phyloP scores from a whole-genome alignment of 2,113 vertebrate genomes.

The Tenebrosternarchus preto region DNA sequence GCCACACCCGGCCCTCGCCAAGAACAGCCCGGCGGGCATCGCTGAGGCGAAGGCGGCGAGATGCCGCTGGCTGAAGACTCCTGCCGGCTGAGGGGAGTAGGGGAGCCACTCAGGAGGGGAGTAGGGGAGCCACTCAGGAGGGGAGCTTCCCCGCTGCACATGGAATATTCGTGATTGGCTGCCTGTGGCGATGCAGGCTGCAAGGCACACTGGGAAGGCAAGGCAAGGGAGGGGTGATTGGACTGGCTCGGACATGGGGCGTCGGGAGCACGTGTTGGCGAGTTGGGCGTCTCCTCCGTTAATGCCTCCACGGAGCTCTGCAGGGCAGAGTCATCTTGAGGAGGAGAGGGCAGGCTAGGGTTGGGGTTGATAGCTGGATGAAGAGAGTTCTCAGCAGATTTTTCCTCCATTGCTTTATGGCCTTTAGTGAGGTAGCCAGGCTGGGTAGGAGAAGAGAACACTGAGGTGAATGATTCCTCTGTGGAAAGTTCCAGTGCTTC shows the following conservation, averaged over 20 bases:
- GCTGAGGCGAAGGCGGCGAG: slow-evolving; percentile 75
- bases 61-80: slow-evolving; percentile 77
- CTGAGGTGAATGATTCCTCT: background rate
- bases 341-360: background rate
- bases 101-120: slow-evolving; percentile 68
- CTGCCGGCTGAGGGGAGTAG: slow-evolving; percentile 81
- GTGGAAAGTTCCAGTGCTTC: slow-evolving; percentile 48
- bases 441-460: background rate
- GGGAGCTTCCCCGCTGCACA: slow-evolving; percentile 78
- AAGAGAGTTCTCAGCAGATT: slow-evolving; percentile 2
- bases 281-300: slow-evolving; percentile 55
- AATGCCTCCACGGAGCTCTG: slow-evolving; percentile 20
- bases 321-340: background rate
- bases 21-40: slow-evolving; percentile 59
- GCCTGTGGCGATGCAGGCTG: slow-evolving; percentile 44
- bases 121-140: slow-evolving; percentile 58
- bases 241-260: slow-evolving; percentile 73
- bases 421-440: background rate
- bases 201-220: slow-evolving; percentile 85
- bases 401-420: background rate
- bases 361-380: background rate
- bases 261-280: slow-evolving; percentile 79
- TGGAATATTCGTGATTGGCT: background rate
- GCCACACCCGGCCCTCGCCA: slow-evolving; percentile 50
- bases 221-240: slow-evolving; percentile 41